phyloP scores from a whole-genome alignment of 37 sponge, comb jelly and placozoan genomes.

The Spongia lamella region DNA sequence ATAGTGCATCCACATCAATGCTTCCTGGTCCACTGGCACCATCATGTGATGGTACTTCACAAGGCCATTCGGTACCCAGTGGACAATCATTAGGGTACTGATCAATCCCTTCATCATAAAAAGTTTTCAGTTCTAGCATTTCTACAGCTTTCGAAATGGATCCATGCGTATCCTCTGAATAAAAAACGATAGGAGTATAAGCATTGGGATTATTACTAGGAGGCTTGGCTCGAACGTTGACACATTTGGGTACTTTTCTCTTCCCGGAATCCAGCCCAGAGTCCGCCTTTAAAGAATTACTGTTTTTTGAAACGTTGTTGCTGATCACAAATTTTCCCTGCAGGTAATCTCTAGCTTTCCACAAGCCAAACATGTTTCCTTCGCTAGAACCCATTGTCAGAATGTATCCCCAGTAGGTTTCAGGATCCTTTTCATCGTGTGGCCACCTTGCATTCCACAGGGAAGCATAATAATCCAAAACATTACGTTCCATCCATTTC shows the following conservation, averaged over 20 bases:
- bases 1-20: constrained; percentile 8
- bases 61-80: constrained; percentile 8
- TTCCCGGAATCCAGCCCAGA: neutral
- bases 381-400: constrained; percentile 39
- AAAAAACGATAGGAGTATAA: constrained; percentile 17
- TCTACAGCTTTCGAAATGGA: constrained; percentile 13
- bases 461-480: constrained; percentile 31
- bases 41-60: neutral
- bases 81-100: constrained; percentile 25
- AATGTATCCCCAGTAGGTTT: constrained; percentile 39
- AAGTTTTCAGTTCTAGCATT: constrained; percentile 7
- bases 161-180: constrained; percentile 19
- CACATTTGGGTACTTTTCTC: neutral
- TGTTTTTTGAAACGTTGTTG: constrained; percentile 9
- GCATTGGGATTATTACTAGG: neutral
- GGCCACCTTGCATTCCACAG: constrained; percentile 40
- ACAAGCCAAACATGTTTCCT: constrained; percentile 23
- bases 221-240: neutral
- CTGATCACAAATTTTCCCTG: neutral
- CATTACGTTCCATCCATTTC: constrained; percentile 40
- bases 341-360: constrained; percentile 29
- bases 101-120: neutral
- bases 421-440: constrained; percentile 28
- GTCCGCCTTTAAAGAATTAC: constrained; percentile 5
- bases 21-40: neutral